Conservation (phyloP, 2,113 vertebrate species). For the Sinocyclocheilus anophthalmus region DNA sequence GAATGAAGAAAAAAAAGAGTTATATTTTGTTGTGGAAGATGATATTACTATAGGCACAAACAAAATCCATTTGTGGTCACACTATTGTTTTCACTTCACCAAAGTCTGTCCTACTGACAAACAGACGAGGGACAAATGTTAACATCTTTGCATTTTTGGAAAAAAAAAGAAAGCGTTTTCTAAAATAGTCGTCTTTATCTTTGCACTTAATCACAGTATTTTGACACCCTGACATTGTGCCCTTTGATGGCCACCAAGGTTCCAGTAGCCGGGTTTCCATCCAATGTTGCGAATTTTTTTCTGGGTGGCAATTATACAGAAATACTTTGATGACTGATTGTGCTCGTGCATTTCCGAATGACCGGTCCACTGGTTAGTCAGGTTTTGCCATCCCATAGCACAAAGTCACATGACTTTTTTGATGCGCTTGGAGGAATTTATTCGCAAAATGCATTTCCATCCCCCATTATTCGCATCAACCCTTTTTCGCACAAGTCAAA, state of each 20-base stretch:
- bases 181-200: neutral
- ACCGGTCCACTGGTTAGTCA: no score
- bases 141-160: neutral
- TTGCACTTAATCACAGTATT: neutral
- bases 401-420: no score
- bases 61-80: neutral
- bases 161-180: neutral
- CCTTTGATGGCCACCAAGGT: neutral
- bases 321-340: no score
- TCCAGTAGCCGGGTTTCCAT: neutral
- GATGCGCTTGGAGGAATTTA: no score
- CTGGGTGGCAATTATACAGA: no score
- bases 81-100: no score
- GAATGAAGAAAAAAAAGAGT: neutral
- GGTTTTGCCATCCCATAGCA: no score
- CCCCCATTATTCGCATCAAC: no score
- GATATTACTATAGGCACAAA: constrained; percentile 7
- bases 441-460: no score
- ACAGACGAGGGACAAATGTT: neutral
- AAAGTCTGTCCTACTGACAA: neutral
- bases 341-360: no score
- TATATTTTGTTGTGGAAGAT: neutral
- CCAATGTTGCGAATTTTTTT: no score
- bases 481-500: no score
- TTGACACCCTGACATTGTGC: neutral